Percentiles rank a stretch among this genome's conserved stretches.
These are phyloP conservation scores for Cyclina sinensis DNA, from an alignment of 1,140 invertebrate genomes.

Conservation along the genomic window DNA sequence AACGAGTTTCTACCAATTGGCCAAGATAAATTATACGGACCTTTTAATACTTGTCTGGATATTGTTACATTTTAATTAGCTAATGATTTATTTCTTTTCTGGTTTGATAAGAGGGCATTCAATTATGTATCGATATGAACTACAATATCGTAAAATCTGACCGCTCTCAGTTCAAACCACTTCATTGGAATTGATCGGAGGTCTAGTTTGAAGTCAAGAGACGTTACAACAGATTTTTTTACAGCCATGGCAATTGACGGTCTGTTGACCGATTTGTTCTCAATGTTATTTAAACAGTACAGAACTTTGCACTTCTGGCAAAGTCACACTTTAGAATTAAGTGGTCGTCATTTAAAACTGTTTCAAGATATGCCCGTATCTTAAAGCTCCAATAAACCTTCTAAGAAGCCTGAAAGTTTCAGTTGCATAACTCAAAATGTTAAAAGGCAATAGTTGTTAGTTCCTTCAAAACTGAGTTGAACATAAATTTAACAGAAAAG, in stretches of 20 bases:
- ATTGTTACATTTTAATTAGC: constrained; percentile 31
- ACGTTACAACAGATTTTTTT: neutral
- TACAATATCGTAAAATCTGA: neutral
- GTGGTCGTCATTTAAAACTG: too few species aligned
- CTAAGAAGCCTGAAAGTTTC: too few species aligned
- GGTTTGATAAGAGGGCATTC: neutral
- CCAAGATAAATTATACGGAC: neutral
- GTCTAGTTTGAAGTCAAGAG: neutral
- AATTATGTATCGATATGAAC: neutral
- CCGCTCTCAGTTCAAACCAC: neutral
- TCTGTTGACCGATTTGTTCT: too few species aligned
- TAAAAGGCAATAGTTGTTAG: too few species aligned
- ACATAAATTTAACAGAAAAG: too few species aligned
- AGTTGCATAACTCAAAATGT: neutral
- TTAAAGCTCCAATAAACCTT: too few species aligned
- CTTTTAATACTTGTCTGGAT: neutral
- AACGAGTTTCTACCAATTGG: neutral
- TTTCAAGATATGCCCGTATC: too few species aligned
- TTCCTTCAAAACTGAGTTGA: too few species aligned
- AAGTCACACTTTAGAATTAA: too few species aligned
- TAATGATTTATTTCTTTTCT: constrained; percentile 39
- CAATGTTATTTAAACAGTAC: too few species aligned
- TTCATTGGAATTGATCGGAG: constrained; percentile 16
- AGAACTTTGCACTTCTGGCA: too few species aligned
- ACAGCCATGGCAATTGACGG: neutral